These are phyloP conservation scores for Macquaria ambigua DNA, from an alignment of 2,113 vertebrate genomes.

Conservation along the genomic window DNA sequence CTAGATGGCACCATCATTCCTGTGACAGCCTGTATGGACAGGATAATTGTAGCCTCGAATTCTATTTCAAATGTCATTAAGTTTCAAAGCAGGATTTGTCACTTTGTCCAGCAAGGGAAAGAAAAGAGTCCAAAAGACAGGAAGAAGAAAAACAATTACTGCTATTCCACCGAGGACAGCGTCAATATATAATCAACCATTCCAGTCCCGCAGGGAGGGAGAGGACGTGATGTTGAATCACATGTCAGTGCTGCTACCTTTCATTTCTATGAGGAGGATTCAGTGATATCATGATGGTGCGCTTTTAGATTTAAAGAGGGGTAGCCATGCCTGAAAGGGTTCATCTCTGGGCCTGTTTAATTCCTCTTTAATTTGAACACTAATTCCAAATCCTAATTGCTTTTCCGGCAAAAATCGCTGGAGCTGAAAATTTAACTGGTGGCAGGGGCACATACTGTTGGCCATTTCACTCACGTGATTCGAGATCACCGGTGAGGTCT, in stretches of 20 bases:
- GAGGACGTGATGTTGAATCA: conserved; percentile 29
- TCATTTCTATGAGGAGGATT: conserved; percentile 51
- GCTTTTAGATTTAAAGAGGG: conserved; percentile 44
- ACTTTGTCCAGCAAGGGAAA: conserved; percentile 67
- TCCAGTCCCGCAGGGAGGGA: conserved; percentile 22
- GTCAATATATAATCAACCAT: conserved; percentile 73
- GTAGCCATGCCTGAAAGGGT: conserved; percentile 67
- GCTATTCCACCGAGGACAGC: conserved; percentile 48
- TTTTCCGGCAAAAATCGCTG: conserved; percentile 73
- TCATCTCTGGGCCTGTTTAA: conserved; percentile 77
- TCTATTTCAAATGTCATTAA: conserved; percentile 86
- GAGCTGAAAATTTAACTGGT: conserved; percentile 74
- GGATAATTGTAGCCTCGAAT: conserved; percentile 80
- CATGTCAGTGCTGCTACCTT: conserved; percentile 33
- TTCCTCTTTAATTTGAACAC: conserved; percentile 80
- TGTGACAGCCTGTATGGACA: conserved; percentile 71
- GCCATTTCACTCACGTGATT: conserved; percentile 55
- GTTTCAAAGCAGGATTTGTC: conserved; percentile 82
- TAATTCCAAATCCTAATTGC: conserved; percentile 83
- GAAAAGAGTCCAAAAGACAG: conserved; percentile 32
- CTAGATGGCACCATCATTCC: conserved; percentile 74
- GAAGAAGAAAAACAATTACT: conserved; percentile 62
- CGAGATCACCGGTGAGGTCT: conserved; percentile 52
- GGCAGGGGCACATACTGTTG: conserved; percentile 42
- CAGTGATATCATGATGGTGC: conserved; percentile 51